phyloP scores from a whole-genome alignment of 2,113 vertebrate species.

The Podarcis muralis region DNA sequence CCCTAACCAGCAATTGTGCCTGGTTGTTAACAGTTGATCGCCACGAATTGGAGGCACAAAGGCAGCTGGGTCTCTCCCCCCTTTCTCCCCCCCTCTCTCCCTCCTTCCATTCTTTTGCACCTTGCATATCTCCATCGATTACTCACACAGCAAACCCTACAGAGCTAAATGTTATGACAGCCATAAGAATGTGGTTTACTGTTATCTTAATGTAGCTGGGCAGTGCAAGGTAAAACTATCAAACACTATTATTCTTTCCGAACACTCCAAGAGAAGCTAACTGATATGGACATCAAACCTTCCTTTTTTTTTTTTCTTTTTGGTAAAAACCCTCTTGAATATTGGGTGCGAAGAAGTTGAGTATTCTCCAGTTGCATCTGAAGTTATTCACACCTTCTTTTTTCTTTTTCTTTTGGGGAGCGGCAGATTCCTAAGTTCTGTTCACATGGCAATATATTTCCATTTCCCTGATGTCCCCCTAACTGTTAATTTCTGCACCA shows the following conservation, averaged over 20 bases:
- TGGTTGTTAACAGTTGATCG: conserved; percentile 57
- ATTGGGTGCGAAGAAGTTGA: background rate
- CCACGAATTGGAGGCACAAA: conserved; percentile 51
- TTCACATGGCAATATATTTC: background rate
- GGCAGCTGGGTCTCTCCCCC: conserved; percentile 42
- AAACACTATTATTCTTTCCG: conserved; percentile 68
- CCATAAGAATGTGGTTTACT: conserved; percentile 79
- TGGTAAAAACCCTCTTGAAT: background rate
- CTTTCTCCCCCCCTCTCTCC: background rate
- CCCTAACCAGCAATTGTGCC: conserved; percentile 58
- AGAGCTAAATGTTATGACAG: conserved; percentile 81
- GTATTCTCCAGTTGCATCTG: background rate
- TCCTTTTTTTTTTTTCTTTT: background rate
- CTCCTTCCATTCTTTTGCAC: conserved; percentile 51
- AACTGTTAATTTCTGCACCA: too few species aligned
- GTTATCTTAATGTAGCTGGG: conserved; percentile 81
- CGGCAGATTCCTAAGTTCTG: background rate
- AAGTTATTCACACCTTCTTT: background rate
- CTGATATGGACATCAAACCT: conserved; percentile 58
- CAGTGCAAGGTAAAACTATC: conserved; percentile 77
- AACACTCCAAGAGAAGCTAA: conserved; percentile 74
- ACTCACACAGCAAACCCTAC: conserved; percentile 65
- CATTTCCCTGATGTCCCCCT: background rate
- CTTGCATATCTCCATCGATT: conserved; percentile 78
- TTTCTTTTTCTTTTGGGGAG: background rate